These are phyloP conservation scores for Gouania willdenowi DNA, from an alignment of 2,797 vertebrate genomes.

Conservation along the genomic window DNA sequence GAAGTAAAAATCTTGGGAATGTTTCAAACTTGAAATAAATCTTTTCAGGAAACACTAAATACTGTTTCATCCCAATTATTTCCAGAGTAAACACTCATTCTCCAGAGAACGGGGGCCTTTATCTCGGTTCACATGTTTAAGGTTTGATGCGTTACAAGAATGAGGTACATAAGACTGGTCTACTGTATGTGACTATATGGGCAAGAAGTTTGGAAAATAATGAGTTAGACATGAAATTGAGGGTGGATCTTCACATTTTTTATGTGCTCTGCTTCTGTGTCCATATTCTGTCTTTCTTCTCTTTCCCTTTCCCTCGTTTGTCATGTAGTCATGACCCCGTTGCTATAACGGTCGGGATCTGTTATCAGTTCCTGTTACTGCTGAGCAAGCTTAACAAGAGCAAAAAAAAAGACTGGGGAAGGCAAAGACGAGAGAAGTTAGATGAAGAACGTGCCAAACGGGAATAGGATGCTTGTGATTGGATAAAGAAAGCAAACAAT, in stretches of 20 bases:
- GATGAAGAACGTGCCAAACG: neutral
- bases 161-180: conserved; percentile 7
- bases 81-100: too few species aligned
- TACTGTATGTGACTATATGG: conserved; percentile 9
- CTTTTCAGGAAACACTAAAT: too few species aligned
- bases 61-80: too few species aligned
- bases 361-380: conserved; percentile 62
- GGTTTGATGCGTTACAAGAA: conserved; percentile 16
- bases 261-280: neutral
- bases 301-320: conserved; percentile 2
- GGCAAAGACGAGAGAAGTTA: conserved; percentile 6
- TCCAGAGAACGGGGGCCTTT: too few species aligned
- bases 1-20: too few species aligned
- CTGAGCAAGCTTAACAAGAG: conserved; percentile 67
- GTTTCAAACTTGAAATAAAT: too few species aligned
- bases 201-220: too few species aligned
- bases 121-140: conserved; percentile 26
- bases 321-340: conserved; percentile 47
- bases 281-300: neutral
- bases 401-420: conserved; percentile 29
- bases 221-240: too few species aligned
- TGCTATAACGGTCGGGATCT: conserved; percentile 41
- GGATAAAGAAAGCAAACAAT: neutral
- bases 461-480: neutral
- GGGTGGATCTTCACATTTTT: neutral